Evolutionary conservation across 1,140 invertebrate genomes (phyloP).

Genomic region (Lutraria rhynchaena): DNA sequence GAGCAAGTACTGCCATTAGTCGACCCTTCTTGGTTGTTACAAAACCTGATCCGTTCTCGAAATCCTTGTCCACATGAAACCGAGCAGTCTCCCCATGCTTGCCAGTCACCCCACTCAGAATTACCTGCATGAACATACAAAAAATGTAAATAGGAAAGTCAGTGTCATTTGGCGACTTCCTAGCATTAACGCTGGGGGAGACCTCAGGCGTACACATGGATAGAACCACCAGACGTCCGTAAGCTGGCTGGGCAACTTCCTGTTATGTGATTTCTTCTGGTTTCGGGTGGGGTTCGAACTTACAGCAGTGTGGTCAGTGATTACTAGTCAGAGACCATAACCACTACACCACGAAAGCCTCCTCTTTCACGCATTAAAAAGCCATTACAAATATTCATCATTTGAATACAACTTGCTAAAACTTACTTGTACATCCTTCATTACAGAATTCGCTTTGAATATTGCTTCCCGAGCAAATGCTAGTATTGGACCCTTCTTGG

Average conservation of each 20-base stretch:
- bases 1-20: background rate
- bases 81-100: background rate
- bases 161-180: too few species aligned
- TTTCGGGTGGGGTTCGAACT: too few species aligned
- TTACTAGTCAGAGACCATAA: background rate
- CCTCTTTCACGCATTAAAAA: background rate
- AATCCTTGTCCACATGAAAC: background rate
- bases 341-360: background rate
- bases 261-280: too few species aligned
- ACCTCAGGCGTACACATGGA: too few species aligned
- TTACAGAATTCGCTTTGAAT: background rate
- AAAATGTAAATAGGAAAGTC: background rate
- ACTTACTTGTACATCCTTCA: constrained; percentile 15
- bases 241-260: too few species aligned
- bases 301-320: too few species aligned
- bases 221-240: background rate
- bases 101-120: background rate
- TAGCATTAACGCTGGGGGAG: too few species aligned
- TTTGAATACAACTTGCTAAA: background rate
- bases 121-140: background rate
- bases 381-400: background rate
- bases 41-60: background rate
- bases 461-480: background rate
- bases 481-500: background rate
- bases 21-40: background rate